Conservation (phyloP, 2,113 vertebrate species). For the Progne subis region DNA sequence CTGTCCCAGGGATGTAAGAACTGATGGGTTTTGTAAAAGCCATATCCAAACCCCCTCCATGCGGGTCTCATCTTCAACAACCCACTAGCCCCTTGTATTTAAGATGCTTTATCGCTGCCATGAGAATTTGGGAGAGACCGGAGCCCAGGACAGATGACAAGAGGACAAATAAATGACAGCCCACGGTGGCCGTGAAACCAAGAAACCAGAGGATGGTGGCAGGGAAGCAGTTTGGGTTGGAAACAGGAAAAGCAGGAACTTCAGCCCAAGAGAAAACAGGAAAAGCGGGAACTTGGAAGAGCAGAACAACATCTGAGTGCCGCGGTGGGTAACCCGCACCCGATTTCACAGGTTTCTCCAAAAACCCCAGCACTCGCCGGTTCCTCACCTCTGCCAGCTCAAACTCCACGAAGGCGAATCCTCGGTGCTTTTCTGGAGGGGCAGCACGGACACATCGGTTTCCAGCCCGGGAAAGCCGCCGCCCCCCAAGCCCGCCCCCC, state of each 20-base stretch:
- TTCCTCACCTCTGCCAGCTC: conserved; percentile 90
- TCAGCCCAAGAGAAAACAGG: neutral
- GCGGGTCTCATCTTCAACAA: neutral
- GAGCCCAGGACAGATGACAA: rapidly evolving
- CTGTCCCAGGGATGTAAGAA: neutral
- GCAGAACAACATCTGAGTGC: neutral
- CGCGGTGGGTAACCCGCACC: rapidly evolving
- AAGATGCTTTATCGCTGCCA: rapidly evolving
- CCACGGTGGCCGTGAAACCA: rapidly evolving
- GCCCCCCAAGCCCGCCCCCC: too few species aligned
- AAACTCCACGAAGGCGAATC: conserved; percentile 97
- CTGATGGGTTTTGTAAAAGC: neutral
- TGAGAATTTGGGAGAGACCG: neutral
- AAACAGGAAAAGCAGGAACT: neutral
- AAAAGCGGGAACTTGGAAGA: neutral
- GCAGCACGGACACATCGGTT: neutral
- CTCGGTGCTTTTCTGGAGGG: conserved; percentile 89
- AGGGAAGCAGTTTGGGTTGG: rapidly evolving
- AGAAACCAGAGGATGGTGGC: neutral
- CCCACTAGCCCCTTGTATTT: rapidly evolving
- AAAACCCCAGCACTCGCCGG: neutral
- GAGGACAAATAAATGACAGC: rapidly evolving
- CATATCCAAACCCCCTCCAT: rapidly evolving
- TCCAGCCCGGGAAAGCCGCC: neutral
- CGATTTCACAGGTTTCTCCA: rapidly evolving